Evolutionary conservation across 2,113 vertebrate species (phyloP).

Genomic region (Nothobranchius furzeri): DNA sequence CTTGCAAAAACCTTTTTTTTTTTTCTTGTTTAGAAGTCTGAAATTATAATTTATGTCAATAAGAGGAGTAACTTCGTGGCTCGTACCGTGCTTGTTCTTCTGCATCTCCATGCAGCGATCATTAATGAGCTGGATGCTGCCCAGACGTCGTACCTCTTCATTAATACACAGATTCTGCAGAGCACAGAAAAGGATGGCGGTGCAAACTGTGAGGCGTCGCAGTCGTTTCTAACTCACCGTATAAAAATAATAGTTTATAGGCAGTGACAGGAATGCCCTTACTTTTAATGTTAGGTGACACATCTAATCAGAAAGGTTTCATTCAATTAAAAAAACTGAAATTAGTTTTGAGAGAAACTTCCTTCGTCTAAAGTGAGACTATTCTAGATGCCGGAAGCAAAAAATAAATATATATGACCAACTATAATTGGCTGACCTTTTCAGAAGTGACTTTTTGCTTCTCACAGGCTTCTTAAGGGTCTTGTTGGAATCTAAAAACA

Average conservation of each 20-base stretch:
- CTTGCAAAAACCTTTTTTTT: background rate
- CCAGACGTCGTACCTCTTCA: conserved; percentile 84
- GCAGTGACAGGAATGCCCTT: background rate
- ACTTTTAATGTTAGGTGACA: background rate
- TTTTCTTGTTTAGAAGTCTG: too few species aligned
- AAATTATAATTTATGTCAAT: too few species aligned
- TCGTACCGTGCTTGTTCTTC: conserved; percentile 87
- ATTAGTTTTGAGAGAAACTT: background rate
- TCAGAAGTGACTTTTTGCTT: background rate
- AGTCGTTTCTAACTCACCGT: background rate
- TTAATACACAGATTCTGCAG: conserved; percentile 92
- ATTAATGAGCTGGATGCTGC: conserved; percentile 88
- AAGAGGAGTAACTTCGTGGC: background rate
- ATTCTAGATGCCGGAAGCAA: background rate
- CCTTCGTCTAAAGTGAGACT: background rate
- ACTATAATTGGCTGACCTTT: background rate
- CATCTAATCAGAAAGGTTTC: background rate
- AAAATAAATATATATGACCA: too few species aligned
- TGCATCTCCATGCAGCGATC: conserved; percentile 96
- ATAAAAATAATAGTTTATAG: background rate
- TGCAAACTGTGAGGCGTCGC: conserved; percentile 2
- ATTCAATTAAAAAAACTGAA: background rate
- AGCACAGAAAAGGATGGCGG: background rate
- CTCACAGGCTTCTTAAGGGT: conserved; percentile 1
- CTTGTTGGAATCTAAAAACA: background rate